These are phyloP conservation scores for Epinotia bilunana DNA, from an alignment of 2,888 invertebrate genomes.

Conservation along the genomic window DNA sequence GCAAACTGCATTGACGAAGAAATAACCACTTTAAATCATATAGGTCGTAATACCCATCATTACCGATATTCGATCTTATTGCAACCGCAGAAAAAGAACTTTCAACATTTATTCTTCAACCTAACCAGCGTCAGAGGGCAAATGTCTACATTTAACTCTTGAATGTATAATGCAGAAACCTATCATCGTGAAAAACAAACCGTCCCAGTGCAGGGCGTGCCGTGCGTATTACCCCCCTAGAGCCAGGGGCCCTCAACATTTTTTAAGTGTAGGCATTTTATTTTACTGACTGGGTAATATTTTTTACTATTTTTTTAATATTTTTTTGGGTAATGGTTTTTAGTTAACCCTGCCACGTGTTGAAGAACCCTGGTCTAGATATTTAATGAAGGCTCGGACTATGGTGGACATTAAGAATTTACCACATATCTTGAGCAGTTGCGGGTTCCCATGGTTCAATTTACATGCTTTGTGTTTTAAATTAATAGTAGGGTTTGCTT, in stretches of 20 bases:
- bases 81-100: neutral
- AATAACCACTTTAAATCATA: neutral
- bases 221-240: slow-evolving; percentile 6
- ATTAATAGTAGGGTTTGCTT: slow-evolving; percentile 22
- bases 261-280: too few relatives aligned
- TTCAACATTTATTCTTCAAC: neutral
- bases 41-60: neutral
- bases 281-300: too few relatives aligned
- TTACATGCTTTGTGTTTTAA: slow-evolving; percentile 22
- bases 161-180: slow-evolving; percentile 35
- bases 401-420: slow-evolving; percentile 25
- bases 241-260: too few relatives aligned
- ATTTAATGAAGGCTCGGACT: slow-evolving; percentile 37
- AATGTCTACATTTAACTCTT: slow-evolving; percentile 24
- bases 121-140: slow-evolving; percentile 9
- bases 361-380: slow-evolving; percentile 19
- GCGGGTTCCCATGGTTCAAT: slow-evolving; percentile 30
- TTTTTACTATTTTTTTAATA: too few relatives aligned
- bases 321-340: too few relatives aligned
- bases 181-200: slow-evolving; percentile 26
- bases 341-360: too few relatives aligned
- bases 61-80: neutral
- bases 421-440: slow-evolving; percentile 27
- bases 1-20: neutral
- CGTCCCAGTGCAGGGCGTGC: slow-evolving; percentile 19